Evolutionary conservation across 2,113 vertebrate genomes (phyloP).

Genomic region (Mionectes macconnelli): DNA sequence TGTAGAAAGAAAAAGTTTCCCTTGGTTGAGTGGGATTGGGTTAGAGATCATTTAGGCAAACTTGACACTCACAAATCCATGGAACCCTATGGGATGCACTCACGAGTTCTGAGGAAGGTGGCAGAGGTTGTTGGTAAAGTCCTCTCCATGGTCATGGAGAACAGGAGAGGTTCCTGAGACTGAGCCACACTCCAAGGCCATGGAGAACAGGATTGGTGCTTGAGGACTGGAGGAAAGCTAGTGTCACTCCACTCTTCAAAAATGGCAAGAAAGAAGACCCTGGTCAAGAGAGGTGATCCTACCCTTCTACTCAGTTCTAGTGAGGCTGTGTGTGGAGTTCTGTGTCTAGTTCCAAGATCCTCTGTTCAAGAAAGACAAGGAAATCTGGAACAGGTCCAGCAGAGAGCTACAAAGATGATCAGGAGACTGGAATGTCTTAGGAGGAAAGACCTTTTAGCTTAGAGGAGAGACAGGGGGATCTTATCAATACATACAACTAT

Average conservation of each 20-base stretch:
- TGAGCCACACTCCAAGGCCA: not conserved
- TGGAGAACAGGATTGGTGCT: not conserved
- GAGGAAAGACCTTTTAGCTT: not conserved
- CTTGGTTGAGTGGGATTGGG: accelerated
- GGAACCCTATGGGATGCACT: not conserved
- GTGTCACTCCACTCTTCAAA: not conserved
- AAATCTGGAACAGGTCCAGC: not conserved
- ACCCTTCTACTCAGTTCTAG: not conserved
- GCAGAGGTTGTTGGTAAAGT: not conserved
- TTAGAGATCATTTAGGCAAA: not conserved
- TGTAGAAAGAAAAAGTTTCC: not conserved
- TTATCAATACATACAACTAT: not conserved
- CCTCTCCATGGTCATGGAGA: not conserved
- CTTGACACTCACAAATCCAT: not conserved
- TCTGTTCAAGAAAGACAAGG: not conserved
- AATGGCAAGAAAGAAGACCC: not conserved
- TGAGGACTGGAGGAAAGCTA: not conserved
- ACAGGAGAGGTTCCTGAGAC: not conserved
- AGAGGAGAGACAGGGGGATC: not conserved
- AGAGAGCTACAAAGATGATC: not conserved
- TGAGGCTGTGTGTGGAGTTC: not conserved
- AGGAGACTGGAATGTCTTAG: not conserved
- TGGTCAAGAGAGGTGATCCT: not conserved
- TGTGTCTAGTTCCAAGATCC: not conserved
- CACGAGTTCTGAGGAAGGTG: not conserved